phyloP scores from a whole-genome alignment of 2,888 invertebrate genomes.

The Tuberolachnus salignus region DNA sequence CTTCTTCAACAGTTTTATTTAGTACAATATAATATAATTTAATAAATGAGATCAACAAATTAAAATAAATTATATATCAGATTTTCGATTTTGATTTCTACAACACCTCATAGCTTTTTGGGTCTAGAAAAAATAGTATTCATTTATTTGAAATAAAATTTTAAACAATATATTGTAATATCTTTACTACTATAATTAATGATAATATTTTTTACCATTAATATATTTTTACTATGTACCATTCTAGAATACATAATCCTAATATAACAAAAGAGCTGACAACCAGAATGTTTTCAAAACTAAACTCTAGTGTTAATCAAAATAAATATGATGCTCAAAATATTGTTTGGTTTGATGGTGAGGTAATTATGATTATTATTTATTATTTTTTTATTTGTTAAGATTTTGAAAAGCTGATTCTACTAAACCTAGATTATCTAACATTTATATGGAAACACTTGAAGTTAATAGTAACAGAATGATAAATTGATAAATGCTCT shows the following conservation, averaged over 20 bases:
- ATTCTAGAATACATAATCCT: not conserved
- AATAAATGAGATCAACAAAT: too few relatives aligned
- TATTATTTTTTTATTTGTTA: not conserved
- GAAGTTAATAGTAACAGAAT: not conserved
- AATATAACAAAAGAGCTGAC: constrained; percentile 6
- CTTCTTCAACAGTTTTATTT: too few relatives aligned
- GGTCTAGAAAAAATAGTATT: too few relatives aligned
- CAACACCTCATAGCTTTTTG: too few relatives aligned
- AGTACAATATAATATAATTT: too few relatives aligned
- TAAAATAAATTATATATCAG: too few relatives aligned
- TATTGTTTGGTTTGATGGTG: constrained; percentile 79
- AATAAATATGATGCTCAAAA: constrained; percentile 9
- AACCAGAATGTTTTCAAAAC: not conserved
- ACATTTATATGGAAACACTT: not conserved
- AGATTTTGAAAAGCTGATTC: not conserved
- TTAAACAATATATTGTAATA: too few relatives aligned
- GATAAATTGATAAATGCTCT: not conserved
- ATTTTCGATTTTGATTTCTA: too few relatives aligned
- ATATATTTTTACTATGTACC: not conserved
- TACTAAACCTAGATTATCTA: not conserved
- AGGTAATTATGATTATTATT: constrained; percentile 63
- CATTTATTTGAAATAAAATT: too few relatives aligned
- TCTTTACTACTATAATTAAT: too few relatives aligned
- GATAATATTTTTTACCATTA: too few relatives aligned
- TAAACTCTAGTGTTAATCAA: not conserved